These are phyloP conservation scores for Pipistrellus pipistrellus DNA, from an alignment of 2,797 vertebrate genomes.

Conservation along the genomic window DNA sequence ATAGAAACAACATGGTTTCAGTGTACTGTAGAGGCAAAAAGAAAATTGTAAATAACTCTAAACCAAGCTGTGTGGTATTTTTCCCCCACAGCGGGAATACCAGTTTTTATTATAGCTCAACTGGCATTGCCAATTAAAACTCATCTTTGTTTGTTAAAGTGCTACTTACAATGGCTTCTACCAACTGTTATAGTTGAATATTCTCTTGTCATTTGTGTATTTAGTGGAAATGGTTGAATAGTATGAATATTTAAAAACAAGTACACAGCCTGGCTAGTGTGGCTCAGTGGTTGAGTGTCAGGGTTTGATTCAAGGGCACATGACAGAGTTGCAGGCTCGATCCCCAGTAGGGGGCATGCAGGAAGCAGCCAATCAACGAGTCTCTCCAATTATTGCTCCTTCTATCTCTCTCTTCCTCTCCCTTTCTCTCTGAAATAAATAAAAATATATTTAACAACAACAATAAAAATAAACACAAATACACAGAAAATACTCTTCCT, in stretches of 20 bases:
- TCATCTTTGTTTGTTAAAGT: conserved; percentile 89
- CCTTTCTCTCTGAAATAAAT: too few species aligned
- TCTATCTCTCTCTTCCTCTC: too few species aligned
- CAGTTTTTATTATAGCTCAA: conserved; percentile 91
- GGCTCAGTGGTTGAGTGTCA: too few species aligned
- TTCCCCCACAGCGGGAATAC: conserved; percentile 89
- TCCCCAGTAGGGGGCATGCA: too few species aligned
- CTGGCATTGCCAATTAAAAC: conserved; percentile 91
- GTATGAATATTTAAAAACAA: conserved; percentile 88
- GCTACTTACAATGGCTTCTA: conserved; percentile 88
- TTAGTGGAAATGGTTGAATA: conserved; percentile 87
- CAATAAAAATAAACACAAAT: conserved; percentile 77
- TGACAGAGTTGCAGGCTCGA: too few species aligned
- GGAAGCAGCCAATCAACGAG: too few species aligned
- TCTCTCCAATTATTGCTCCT: too few species aligned
- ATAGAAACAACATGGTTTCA: conserved; percentile 85
- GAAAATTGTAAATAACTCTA: conserved; percentile 89
- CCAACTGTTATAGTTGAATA: conserved; percentile 89
- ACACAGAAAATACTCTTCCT: conserved; percentile 78
- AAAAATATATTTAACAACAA: too few species aligned
- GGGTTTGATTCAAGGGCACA: too few species aligned
- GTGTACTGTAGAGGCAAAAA: conserved; percentile 59
- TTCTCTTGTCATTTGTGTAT: conserved; percentile 89
- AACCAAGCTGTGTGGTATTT: conserved; percentile 87
- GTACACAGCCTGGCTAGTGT: conserved; percentile 52